These are phyloP conservation scores for Cyrtorhinus lividipennis DNA, from an alignment of 1,140 invertebrate genomes.

Conservation along the genomic window DNA sequence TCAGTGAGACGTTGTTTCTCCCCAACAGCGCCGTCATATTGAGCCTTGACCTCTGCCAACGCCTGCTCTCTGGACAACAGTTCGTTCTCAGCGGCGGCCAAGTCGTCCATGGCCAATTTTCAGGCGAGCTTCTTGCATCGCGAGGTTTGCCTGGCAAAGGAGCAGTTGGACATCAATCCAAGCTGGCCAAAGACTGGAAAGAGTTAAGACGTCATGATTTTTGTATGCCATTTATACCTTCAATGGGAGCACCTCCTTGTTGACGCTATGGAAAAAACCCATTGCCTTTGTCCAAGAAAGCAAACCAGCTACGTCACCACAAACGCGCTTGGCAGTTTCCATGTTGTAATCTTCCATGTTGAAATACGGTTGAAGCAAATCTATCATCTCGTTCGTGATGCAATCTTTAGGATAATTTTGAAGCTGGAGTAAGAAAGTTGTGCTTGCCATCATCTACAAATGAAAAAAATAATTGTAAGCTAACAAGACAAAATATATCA, in stretches of 20 bases:
- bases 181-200: too few species aligned
- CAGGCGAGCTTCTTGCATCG: constrained; percentile 78
- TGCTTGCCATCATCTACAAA: constrained; percentile 84
- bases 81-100: constrained; percentile 71
- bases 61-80: constrained; percentile 81
- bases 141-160: constrained; percentile 69
- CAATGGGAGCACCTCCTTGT: constrained; percentile 89
- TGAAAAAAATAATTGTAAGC: too few species aligned
- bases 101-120: constrained; percentile 81
- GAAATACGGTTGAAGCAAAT: constrained; percentile 81
- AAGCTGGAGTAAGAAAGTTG: constrained; percentile 81
- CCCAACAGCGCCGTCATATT: constrained; percentile 81
- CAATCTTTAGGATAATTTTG: constrained; percentile 94
- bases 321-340: constrained; percentile 88
- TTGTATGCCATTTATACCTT: too few species aligned
- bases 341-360: constrained; percentile 92
- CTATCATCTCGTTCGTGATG: constrained; percentile 94
- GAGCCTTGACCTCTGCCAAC: constrained; percentile 72
- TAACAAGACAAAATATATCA: too few species aligned
- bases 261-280: constrained; percentile 89
- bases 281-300: constrained; percentile 97
- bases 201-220: too few species aligned
- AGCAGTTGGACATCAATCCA: too few species aligned
- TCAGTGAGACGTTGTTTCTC: constrained; percentile 85
- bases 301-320: constrained; percentile 88